These are phyloP conservation scores for Molossus molossus DNA, from an alignment of 2,797 vertebrate species.

Conservation along the genomic window DNA sequence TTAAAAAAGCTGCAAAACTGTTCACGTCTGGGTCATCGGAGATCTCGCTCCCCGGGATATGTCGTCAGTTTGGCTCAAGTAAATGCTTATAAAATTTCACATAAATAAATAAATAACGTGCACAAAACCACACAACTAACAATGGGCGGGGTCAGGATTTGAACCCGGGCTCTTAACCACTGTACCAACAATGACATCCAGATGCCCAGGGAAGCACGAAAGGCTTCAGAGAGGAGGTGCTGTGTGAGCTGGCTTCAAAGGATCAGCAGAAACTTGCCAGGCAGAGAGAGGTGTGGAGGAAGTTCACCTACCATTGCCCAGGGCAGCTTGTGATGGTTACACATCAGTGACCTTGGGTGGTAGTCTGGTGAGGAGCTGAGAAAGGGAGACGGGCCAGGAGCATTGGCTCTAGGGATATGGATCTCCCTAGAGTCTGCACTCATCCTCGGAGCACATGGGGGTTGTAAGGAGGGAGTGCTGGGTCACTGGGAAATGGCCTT, in stretches of 20 bases:
- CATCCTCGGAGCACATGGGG: neutral
- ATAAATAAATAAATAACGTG: neutral
- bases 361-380: neutral
- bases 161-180: neutral
- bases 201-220: neutral
- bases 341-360: fast-evolving
- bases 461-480: neutral
- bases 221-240: neutral
- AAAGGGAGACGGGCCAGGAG: neutral
- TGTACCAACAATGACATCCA: neutral
- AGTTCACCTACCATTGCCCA: neutral
- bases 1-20: neutral
- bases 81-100: neutral
- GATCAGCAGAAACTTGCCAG: neutral
- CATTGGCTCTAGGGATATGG: neutral
- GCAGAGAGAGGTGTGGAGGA: neutral
- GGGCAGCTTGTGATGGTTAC: neutral
- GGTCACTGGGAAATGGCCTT: neutral
- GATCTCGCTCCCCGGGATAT: neutral
- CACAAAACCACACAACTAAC: neutral
- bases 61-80: too few species aligned
- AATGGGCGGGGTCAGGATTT: neutral
- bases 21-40: neutral
- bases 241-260: neutral
- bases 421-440: neutral